Evolutionary conservation across 2,113 vertebrate genomes (phyloP).

Genomic region (Uropsilus gracilis): DNA sequence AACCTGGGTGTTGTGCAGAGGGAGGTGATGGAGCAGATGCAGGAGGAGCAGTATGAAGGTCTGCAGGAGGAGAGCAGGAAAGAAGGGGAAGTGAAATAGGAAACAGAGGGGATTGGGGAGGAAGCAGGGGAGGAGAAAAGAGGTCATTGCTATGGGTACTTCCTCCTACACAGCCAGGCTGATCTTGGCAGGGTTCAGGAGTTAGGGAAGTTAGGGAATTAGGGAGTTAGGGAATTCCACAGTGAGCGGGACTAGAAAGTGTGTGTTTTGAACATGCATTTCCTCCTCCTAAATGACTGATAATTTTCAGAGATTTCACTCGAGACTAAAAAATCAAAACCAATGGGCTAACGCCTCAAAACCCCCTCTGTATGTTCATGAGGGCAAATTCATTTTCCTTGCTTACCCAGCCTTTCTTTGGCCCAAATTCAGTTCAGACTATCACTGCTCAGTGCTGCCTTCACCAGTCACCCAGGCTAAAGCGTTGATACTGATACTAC

Average conservation of each 20-base stretch:
- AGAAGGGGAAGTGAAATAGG: not conserved
- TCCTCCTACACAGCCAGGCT: not conserved
- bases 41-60: not conserved
- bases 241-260: not conserved
- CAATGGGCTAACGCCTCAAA: not conserved
- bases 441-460: not conserved
- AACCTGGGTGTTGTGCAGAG: not conserved
- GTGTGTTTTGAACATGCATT: not conserved
- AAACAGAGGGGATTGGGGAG: not conserved
- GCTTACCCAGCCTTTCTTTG: not conserved
- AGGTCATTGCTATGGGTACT: not conserved
- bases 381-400: not conserved
- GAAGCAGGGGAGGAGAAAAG: not conserved
- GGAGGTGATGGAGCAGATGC: not conserved
- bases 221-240: not conserved
- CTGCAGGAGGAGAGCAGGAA: not conserved
- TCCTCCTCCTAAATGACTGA: not conserved
- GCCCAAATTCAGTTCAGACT: not conserved
- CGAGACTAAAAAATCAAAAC: not conserved
- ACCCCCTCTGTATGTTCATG: not conserved
- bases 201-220: not conserved
- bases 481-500: not conserved
- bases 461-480: not conserved
- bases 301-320: not conserved
- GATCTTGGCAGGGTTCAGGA: not conserved